Conservation (phyloP, 1,140 invertebrate species). For the Drosophila orosa region DNA sequence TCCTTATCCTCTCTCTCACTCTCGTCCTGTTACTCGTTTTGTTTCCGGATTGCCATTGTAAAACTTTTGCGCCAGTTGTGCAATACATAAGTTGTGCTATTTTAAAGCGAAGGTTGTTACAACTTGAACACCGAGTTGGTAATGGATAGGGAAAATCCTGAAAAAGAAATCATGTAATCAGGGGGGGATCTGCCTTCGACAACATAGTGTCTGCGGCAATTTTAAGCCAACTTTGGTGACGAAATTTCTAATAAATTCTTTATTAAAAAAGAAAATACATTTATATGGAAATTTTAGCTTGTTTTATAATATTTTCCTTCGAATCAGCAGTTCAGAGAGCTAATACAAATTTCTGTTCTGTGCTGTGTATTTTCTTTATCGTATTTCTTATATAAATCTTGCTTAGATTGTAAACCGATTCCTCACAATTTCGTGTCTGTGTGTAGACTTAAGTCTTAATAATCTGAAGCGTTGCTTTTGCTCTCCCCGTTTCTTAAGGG, state of each 20-base stretch:
- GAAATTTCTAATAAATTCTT: constrained; percentile 20
- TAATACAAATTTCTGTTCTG: not conserved
- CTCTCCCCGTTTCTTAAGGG: constrained; percentile 3
- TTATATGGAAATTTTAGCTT: not conserved
- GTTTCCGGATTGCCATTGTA: constrained; percentile 54
- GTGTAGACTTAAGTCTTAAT: constrained; percentile 8
- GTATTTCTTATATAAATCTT: not conserved
- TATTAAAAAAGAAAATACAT: constrained; percentile 14
- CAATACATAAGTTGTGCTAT: constrained; percentile 49
- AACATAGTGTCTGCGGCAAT: not conserved
- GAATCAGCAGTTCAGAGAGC: not conserved
- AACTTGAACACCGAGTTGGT: constrained; percentile 41
- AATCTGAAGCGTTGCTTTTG: constrained; percentile 1
- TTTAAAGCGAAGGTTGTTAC: constrained; percentile 41
- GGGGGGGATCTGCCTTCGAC: not conserved
- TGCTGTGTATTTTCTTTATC: not conserved
- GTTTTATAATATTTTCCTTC: not conserved
- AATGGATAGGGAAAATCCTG: constrained; percentile 19
- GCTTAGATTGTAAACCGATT: not conserved
- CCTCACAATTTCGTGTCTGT: not conserved
- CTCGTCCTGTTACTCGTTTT: constrained; percentile 26
- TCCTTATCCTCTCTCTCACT: not conserved
- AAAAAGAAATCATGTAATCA: constrained; percentile 19
- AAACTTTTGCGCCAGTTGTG: constrained; percentile 69
- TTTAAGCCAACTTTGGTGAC: constrained; percentile 8